Evolutionary conservation across 2,888 invertebrate genomes (phyloP), one percentile per base, ranked within the genome.

Genomic region (Dynastes tityus): DNA sequence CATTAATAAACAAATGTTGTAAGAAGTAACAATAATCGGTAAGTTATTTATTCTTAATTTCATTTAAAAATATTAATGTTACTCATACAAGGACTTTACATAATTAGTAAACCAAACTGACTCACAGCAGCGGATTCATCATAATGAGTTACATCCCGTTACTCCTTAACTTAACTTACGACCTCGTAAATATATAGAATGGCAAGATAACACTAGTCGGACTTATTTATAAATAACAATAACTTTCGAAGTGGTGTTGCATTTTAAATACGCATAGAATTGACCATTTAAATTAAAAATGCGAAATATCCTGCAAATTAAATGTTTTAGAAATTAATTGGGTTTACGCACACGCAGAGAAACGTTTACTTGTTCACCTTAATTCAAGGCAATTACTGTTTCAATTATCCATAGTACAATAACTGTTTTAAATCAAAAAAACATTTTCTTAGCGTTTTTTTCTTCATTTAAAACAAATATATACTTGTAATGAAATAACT

Each of bases 81-180:
- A 40, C 13, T 65, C 45, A 40, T 40, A 13, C 22, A 49, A 68
- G 8, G 16, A 49, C 11, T 29, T 68, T 22, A 49, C 29, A 3
- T 16, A 49, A 45, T 49, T 49, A 40, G 8, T 37, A 37, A 40
- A 67, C 45, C 27, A 61, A 11, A 61, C 11, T 68, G 67, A 68
- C 67, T 68, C 67, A 68, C 22, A 29, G 67, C 9, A 49, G 27
- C 49, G 11, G 45, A 68, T 49, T 68, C 67, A 68, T 16, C 27
- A 29, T 8, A 27, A 68, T 68, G 67, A 68, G 22, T 45, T 68
- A 68, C 45, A 68, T 68, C 67, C 67, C 67, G 67, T 9, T 68
- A 51, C 5, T 45, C 40, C 40, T 49, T 22, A 68, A 45, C 40
- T 49, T 22, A 68, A 45, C 5, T 16, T 45, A 22, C 29, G 67